Conservation (phyloP, 2,797 vertebrate genomes). For the Setipinna tenuifilis region DNA sequence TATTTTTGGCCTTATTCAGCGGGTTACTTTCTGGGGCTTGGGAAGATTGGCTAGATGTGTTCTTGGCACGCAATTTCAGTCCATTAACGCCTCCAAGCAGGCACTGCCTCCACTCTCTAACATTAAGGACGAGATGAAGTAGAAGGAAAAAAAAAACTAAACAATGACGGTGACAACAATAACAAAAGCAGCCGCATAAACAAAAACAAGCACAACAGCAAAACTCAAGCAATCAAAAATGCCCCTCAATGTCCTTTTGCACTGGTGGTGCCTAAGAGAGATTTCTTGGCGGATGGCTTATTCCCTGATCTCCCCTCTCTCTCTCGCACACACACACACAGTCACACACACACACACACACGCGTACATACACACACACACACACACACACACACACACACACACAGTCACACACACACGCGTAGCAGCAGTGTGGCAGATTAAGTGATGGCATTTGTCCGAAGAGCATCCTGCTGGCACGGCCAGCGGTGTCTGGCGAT, state of each 20-base stretch:
- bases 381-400: too few relatives aligned
- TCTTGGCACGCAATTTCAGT: background rate
- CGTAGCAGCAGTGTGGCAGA: background rate
- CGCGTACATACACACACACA: too few relatives aligned
- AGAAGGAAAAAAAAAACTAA: background rate
- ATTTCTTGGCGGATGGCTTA: slow-evolving; percentile 1
- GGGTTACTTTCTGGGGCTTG: background rate
- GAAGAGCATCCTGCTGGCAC: slow-evolving; percentile 2
- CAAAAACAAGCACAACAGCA: background rate
- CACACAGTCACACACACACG: too few relatives aligned
- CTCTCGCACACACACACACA: background rate
- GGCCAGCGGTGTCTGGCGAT: background rate
- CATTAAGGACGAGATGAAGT: too few relatives aligned
- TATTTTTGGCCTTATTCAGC: slow-evolving; percentile 10
- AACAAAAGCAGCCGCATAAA: background rate
- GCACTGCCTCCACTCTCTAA: background rate
- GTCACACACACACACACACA: too few relatives aligned
- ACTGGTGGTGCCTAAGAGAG: background rate
- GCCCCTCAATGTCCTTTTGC: background rate
- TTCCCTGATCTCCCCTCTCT: background rate
- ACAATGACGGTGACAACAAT: background rate
- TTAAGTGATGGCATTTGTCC: slow-evolving; percentile 26
- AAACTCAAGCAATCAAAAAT: background rate
- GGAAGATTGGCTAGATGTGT: background rate
- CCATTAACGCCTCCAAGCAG: background rate